Evolutionary conservation across 2,113 vertebrate genomes (phyloP).

Genomic region (Triplophysa tibetana): DNA sequence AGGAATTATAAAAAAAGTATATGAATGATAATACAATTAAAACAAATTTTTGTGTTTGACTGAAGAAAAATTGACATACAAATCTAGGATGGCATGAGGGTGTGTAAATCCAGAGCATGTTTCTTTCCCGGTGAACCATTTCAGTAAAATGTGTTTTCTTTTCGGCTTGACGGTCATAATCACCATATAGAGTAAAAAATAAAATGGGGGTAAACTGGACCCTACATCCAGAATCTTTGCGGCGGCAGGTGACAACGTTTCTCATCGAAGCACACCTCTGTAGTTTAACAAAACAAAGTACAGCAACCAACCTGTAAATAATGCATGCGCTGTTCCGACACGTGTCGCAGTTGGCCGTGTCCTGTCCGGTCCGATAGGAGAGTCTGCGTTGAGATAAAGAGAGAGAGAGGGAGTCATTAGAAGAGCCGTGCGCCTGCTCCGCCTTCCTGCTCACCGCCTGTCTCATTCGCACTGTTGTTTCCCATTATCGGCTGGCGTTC

Average conservation of each 20-base stretch:
- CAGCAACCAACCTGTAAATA: conserved; percentile 90
- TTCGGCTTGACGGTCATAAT: too few relatives aligned
- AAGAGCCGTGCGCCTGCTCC: conserved; percentile 57
- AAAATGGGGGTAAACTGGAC: too few relatives aligned
- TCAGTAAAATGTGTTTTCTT: too few relatives aligned
- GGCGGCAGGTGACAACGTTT: not conserved
- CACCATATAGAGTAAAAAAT: too few relatives aligned
- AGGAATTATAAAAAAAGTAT: too few relatives aligned
- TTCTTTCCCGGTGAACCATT: not conserved
- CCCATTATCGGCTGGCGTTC: conserved; percentile 42
- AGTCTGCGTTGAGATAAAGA: conserved; percentile 83
- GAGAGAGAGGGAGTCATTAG: conserved; percentile 67
- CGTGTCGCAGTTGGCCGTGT: conserved; percentile 98
- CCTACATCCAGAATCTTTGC: too few relatives aligned
- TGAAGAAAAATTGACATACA: too few relatives aligned
- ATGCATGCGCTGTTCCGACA: conserved; percentile 99
- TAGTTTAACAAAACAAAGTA: conserved; percentile 42
- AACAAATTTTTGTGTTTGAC: too few relatives aligned
- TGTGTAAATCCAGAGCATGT: too few relatives aligned
- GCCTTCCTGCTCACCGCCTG: conserved; percentile 33
- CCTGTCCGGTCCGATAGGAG: conserved; percentile 97
- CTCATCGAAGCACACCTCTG: conserved; percentile 30
- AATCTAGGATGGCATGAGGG: too few relatives aligned
- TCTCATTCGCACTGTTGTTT: conserved; percentile 31
- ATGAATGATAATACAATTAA: too few relatives aligned